phyloP scores from a whole-genome alignment of 2,888 invertebrate species.

The Tuberolachnus salignus region DNA sequence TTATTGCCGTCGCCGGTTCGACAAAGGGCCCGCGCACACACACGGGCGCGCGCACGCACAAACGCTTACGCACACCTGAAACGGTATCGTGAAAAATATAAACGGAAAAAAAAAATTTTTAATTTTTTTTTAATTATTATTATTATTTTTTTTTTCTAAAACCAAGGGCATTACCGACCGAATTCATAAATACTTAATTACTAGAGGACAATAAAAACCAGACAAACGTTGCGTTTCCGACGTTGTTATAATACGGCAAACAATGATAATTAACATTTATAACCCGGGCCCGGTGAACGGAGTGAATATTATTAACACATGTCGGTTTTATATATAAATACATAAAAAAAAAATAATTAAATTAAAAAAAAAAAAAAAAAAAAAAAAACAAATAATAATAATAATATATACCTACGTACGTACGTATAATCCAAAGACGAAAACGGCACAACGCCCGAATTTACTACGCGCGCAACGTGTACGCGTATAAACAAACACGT shows the following conservation, averaged over 20 bases:
- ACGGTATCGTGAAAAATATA: constrained; percentile 48
- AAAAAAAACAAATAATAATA: constrained; percentile 32
- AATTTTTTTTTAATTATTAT: constrained; percentile 1
- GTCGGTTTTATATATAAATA: constrained; percentile 38
- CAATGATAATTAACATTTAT: constrained; percentile 55
- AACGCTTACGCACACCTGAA: constrained; percentile 20
- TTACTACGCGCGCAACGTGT: too few species aligned
- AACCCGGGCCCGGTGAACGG: constrained; percentile 45
- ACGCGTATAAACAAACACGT: too few species aligned
- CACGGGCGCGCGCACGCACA: background rate
- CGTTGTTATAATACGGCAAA: constrained; percentile 46
- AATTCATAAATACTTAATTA: constrained; percentile 56
- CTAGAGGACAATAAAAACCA: constrained; percentile 53
- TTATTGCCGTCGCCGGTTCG: background rate
- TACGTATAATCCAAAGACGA: background rate
- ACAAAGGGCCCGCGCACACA: constrained; percentile 43
- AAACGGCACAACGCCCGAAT: too few species aligned
- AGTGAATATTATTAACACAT: constrained; percentile 45
- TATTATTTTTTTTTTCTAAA: background rate
- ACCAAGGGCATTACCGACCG: constrained; percentile 53
- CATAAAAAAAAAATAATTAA: constrained; percentile 9
- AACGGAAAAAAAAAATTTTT: constrained; percentile 23
- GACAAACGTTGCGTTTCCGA: constrained; percentile 52
- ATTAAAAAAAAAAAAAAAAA: too few species aligned
- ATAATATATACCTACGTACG: too few species aligned